Evolutionary conservation across 2,797 vertebrate species (phyloP).

Genomic region (Sternotherus odoratus): DNA sequence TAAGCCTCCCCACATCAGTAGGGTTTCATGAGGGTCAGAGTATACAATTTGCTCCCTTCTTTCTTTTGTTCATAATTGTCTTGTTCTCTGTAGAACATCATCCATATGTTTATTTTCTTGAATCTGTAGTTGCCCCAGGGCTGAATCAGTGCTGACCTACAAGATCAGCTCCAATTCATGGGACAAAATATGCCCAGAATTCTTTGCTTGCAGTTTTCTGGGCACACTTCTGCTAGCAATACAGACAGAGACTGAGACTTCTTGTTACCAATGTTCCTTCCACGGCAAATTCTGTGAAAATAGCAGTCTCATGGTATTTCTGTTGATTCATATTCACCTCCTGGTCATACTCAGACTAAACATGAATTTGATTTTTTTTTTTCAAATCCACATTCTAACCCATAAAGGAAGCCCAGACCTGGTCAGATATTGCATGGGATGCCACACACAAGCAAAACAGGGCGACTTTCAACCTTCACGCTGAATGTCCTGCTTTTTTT

Average conservation of each 20-base stretch:
- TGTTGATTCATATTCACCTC: background rate
- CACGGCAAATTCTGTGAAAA: background rate
- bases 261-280: background rate
- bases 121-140: background rate
- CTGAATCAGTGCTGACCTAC: background rate
- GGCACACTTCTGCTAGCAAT: background rate
- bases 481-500: background rate
- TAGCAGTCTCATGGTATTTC: background rate
- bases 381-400: background rate
- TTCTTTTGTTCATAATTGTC: background rate
- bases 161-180: background rate
- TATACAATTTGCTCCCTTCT: background rate
- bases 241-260: background rate
- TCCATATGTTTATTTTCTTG: background rate
- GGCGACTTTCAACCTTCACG: background rate
- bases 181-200: fast-evolving
- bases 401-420: background rate
- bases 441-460: background rate
- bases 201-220: background rate
- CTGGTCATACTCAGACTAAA: background rate
- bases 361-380: background rate
- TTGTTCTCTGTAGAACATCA: background rate
- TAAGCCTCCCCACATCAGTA: background rate
- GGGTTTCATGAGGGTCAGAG: background rate
- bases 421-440: background rate